A percentile compares a stretch with the other conserved stretches of the same genome.
These are phyloP conservation scores for Thinocorus orbignyianus DNA, from an alignment of 2,113 vertebrate species.

Conservation along the genomic window DNA sequence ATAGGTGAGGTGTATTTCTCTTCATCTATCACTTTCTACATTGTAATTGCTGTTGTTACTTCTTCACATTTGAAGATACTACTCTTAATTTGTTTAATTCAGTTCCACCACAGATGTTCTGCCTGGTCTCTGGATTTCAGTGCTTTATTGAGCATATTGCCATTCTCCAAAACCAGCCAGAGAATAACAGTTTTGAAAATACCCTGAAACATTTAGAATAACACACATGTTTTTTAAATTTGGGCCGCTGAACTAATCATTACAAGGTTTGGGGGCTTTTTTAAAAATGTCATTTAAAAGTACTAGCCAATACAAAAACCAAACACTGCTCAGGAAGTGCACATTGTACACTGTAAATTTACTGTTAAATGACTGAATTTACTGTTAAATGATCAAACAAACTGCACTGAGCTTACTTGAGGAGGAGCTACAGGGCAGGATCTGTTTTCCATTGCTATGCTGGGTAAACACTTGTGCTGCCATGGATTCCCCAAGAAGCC, in stretches of 20 bases:
- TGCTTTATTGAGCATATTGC: background rate
- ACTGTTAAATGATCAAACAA: background rate
- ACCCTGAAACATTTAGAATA: background rate
- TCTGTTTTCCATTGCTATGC: background rate
- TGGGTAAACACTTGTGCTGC: background rate
- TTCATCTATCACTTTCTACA: background rate
- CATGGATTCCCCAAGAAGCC: background rate
- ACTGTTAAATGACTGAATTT: background rate
- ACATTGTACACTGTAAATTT: background rate
- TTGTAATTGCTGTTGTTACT: background rate
- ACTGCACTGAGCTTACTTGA: background rate
- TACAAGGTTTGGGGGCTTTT: background rate
- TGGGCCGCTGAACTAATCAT: background rate
- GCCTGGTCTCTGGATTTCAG: background rate
- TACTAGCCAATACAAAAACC: background rate
- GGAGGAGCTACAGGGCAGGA: background rate
- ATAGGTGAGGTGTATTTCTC: background rate
- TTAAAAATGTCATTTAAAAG: background rate
- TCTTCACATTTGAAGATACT: background rate
- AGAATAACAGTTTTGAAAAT: background rate
- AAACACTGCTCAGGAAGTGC: background rate
- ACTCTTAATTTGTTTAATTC: background rate
- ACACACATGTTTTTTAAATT: background rate
- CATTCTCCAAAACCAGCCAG: background rate
- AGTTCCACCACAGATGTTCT: background rate